Evolutionary conservation across 1,140 invertebrate genomes (phyloP), one percentile per base, ranked within the genome.

Genomic region (Caenorhabditis remanei): DNA sequence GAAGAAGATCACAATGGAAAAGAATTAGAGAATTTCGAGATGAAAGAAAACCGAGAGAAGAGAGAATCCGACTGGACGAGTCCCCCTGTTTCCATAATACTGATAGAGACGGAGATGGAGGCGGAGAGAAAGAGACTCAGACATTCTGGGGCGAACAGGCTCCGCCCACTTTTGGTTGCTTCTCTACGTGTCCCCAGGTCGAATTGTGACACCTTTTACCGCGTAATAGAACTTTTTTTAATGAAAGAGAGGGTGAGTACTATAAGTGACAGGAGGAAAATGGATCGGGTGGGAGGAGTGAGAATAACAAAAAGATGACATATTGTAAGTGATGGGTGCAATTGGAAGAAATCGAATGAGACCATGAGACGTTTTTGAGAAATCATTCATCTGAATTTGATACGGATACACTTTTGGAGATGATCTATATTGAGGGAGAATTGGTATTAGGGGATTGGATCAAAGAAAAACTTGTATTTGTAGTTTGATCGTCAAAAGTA

Each of bases 51-150:
- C 32, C 5, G 32, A 84, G 83, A 85, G 46, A 56, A 4, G 14
- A 63, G 84, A 85, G 53, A 85, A 85, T 63, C 56, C 56, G 63
- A 86, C 85, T 55, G 24, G 48, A 43, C 65, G 48, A 86, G 63
- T 67, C 85, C 67, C 58, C 41, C 67, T 55, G 19, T 86, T 55
- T 84, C 24, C 41, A 61, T 84, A 84, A 84, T 65, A 63, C 56
- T 65, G 83, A 65, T 65, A 65, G 61, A 63, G 61, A 58, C 8
- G 83, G n/a, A 32, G 83, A 61, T 32, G 56, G 61, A 61, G 83
- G 83, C 55, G 83, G 61, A 46, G 55, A 40, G 21, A 24, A 48
- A 4, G 83, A 79, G 71, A 79, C 46, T 46, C 71, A 79, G 71
- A 50, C 71, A 41, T 13, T 14, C 13, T 41, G 71, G n/a, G 46